Conservation (phyloP, 2,113 vertebrate species). For the Etheostoma cragini region DNA sequence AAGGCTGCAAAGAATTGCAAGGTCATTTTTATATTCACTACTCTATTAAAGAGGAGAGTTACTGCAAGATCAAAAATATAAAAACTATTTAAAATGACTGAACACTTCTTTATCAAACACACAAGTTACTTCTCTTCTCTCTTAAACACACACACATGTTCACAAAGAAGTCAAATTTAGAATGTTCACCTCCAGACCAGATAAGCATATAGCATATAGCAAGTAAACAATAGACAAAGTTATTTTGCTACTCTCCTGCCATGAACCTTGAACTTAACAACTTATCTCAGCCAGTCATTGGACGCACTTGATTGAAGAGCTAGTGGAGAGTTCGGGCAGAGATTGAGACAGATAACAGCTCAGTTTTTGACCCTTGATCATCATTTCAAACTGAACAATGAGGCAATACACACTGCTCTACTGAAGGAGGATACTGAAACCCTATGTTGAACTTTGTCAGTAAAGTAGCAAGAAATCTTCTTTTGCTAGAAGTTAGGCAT, state of each 20-base stretch:
- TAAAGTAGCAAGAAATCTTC: background rate
- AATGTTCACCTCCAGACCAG: constrained; percentile 38
- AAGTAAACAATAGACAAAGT: constrained; percentile 54
- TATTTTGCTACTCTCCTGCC: constrained; percentile 56
- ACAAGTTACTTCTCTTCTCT: constrained; percentile 3
- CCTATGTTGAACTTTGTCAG: background rate
- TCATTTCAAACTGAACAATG: constrained; percentile 32
- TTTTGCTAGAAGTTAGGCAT: background rate
- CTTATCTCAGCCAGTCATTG: background rate
- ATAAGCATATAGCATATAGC: constrained; percentile 56
- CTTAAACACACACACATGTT: constrained; percentile 8
- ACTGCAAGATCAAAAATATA: background rate
- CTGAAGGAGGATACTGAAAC: background rate
- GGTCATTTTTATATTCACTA: background rate
- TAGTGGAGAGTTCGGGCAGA: background rate
- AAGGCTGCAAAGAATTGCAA: background rate
- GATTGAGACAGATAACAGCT: constrained; percentile 47
- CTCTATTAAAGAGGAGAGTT: background rate
- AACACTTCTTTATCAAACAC: constrained; percentile 2
- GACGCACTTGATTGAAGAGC: constrained; percentile 36
- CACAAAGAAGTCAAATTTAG: constrained; percentile 42
- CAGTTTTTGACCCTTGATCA: constrained; percentile 57
- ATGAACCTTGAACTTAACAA: constrained; percentile 62
- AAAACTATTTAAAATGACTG: background rate
- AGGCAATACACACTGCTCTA: constrained; percentile 10